phyloP scores from a whole-genome alignment of 2,888 invertebrate species.

The Linyphia triangularis region DNA sequence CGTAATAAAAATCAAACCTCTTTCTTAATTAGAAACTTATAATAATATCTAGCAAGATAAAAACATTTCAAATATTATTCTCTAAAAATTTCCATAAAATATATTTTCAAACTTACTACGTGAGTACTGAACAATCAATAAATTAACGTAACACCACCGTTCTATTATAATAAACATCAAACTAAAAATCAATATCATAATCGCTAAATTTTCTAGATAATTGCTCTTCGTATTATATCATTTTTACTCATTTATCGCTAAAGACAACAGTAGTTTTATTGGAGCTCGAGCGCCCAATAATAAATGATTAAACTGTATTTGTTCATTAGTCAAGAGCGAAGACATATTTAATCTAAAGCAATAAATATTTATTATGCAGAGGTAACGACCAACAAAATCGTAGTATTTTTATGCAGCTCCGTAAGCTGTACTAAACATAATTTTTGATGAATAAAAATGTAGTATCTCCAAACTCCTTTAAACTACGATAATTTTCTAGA shows the following conservation, averaged over 20 bases:
- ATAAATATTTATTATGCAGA: conserved; percentile 62
- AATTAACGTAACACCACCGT: background rate
- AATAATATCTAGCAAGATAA: too few relatives aligned
- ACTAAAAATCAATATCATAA: conserved; percentile 36
- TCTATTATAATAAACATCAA: conserved; percentile 22
- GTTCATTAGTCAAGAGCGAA: conserved; percentile 23
- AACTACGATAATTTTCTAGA: conserved; percentile 34
- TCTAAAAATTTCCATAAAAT: too few relatives aligned
- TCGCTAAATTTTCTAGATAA: conserved; percentile 34
- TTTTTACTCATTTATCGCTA: conserved; percentile 28
- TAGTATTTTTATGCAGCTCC: conserved; percentile 33
- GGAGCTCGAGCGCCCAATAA: background rate
- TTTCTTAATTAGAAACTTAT: too few relatives aligned
- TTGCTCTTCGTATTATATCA: conserved; percentile 43
- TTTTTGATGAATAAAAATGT: conserved; percentile 48
- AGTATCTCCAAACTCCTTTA: conserved; percentile 43
- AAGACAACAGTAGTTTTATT: background rate
- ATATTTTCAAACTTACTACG: too few relatives aligned
- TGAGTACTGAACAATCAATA: too few relatives aligned
- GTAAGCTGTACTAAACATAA: conserved; percentile 12
- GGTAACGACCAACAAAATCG: conserved; percentile 43
- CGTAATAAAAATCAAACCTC: too few relatives aligned
- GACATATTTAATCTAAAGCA: conserved; percentile 51
- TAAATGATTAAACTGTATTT: conserved; percentile 43
- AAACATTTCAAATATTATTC: too few relatives aligned